Percentiles rank a stretch among this genome's conserved stretches.
phyloP scores from a whole-genome alignment of 2,797 vertebrate species.

The Florisuga fusca region DNA sequence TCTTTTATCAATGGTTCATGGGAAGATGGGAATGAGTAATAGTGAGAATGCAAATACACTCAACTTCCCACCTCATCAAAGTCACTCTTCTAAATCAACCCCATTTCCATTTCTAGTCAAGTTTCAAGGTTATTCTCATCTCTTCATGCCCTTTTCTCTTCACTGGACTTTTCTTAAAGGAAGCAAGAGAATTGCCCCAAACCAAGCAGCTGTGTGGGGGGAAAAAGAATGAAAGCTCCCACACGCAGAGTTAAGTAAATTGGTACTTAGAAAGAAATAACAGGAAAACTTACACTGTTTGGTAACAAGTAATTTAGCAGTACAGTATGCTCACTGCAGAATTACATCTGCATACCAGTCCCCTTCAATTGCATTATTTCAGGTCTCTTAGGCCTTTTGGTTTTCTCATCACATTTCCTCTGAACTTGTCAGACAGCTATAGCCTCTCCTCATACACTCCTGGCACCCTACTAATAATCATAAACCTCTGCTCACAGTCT shows the following conservation, averaged over 20 bases:
- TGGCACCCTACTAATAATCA: neutral
- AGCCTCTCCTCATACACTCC: neutral
- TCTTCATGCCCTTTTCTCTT: neutral
- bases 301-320: neutral
- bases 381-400: neutral
- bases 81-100: neutral
- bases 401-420: neutral
- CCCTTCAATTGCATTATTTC: neutral
- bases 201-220: neutral
- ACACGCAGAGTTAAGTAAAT: neutral
- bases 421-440: neutral
- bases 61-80: neutral
- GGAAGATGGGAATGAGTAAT: neutral
- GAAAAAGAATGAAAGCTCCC: neutral
- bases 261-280: neutral
- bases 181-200: neutral
- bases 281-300: neutral
- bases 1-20: neutral
- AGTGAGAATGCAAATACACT: neutral
- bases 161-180: neutral
- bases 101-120: neutral
- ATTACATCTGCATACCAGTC: neutral
- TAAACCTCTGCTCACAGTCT: neutral
- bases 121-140: neutral
- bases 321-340: neutral